Conservation (phyloP, 2,113 vertebrate species). For the Epinephelus moara region DNA sequence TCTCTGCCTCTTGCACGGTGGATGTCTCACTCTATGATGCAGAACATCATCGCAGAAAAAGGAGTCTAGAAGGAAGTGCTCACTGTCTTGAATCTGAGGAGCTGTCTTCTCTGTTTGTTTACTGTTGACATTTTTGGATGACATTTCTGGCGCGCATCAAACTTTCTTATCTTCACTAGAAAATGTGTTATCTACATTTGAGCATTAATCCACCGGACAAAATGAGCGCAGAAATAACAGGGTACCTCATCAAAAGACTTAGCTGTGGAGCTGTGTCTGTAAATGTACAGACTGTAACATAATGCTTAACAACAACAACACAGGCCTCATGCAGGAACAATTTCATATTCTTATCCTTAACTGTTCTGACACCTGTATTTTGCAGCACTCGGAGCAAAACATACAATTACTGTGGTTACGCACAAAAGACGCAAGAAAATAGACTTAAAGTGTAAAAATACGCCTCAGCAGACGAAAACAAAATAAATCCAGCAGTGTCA, state of each 20-base stretch:
- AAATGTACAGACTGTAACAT: not conserved
- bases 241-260: not conserved
- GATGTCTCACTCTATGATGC: not conserved
- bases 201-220: not conserved
- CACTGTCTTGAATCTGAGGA: not conserved
- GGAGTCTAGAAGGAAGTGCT: not conserved
- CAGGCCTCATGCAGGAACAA: not conserved
- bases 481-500: not conserved
- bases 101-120: not conserved
- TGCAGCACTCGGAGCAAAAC: too few species aligned
- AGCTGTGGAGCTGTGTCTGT: not conserved
- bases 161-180: not conserved
- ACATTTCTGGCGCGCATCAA: not conserved
- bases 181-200: not conserved
- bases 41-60: not conserved
- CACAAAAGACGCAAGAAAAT: too few species aligned
- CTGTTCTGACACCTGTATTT: too few species aligned
- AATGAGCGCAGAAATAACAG: not conserved
- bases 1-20: not conserved
- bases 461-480: not conserved
- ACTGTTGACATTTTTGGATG: conserved; percentile 20
- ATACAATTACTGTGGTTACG: too few species aligned
- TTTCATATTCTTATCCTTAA: not conserved
- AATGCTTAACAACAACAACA: not conserved
- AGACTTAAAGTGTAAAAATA: too few species aligned